These are phyloP conservation scores for Zeus faber DNA, from an alignment of 2,113 vertebrate genomes.

Conservation along the genomic window DNA sequence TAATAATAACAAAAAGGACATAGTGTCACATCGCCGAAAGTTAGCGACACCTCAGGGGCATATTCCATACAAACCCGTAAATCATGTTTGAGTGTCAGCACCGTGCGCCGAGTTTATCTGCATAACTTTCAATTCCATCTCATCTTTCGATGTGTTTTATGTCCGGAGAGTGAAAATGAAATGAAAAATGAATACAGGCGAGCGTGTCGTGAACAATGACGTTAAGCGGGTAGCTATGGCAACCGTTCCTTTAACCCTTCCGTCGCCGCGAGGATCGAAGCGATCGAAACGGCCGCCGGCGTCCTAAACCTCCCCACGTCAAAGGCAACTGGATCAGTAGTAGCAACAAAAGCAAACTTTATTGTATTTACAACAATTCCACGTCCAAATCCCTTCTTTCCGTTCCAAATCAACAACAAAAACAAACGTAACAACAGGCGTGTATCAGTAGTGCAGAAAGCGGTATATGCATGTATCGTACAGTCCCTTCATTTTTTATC, in stretches of 20 bases:
- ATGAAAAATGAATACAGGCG: no score
- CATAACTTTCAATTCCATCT: no score
- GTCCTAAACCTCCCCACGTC: conserved; percentile 44
- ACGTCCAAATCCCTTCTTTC: neutral
- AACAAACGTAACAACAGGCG: conserved; percentile 2
- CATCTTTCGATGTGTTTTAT: no score
- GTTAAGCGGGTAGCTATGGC: no score
- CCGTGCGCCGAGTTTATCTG: no score
- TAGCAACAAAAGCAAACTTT: conserved; percentile 9
- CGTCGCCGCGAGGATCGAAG: conserved; percentile 14
- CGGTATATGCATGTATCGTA: conserved; percentile 59
- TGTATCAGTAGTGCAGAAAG: conserved; percentile 67
- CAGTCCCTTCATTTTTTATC: conserved; percentile 33
- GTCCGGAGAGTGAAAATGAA: no score
- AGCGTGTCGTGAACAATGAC: no score
- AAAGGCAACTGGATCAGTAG: conserved; percentile 62
- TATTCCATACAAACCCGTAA: no score
- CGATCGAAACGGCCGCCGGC: conserved; percentile 28
- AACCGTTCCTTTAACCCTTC: conserved; percentile 21
- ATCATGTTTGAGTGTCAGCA: no score
- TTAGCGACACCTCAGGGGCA: no score
- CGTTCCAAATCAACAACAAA: neutral
- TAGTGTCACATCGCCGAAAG: no score
- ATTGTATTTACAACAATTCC: neutral
- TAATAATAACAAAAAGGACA: no score